Evolutionary conservation across 2,888 invertebrate species (phyloP).

Genomic region (Endotricha flammealis): DNA sequence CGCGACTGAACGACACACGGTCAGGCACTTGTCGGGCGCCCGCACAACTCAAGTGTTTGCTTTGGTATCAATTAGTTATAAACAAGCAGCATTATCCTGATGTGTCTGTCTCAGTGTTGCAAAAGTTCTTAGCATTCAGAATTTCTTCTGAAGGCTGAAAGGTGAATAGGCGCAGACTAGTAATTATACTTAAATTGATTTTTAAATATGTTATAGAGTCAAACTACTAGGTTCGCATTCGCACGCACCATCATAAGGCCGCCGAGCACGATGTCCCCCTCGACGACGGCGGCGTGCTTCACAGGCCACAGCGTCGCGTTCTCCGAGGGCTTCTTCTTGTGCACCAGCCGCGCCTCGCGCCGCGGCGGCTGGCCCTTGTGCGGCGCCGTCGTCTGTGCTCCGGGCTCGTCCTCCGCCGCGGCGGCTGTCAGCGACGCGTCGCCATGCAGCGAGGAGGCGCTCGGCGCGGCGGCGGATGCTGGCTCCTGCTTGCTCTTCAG

Average conservation of each 20-base stretch:
- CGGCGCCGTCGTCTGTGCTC: not conserved
- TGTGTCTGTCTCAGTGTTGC: too few species aligned
- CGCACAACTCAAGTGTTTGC: too few species aligned
- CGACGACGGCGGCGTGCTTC: constrained; percentile 87
- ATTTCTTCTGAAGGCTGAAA: not conserved
- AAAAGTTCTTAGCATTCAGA: too few species aligned
- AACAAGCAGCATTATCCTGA: too few species aligned
- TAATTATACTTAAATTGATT: too few species aligned
- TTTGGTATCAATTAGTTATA: too few species aligned
- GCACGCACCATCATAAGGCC: constrained; percentile 89
- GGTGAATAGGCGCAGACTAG: too few species aligned
- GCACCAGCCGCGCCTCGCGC: constrained; percentile 21
- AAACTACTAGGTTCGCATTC: too few species aligned
- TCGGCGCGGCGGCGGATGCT: constrained; percentile 24
- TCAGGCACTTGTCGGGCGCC: too few species aligned
- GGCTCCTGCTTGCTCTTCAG: constrained; percentile 22
- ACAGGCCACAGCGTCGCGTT: constrained; percentile 81
- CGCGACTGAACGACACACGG: too few species aligned
- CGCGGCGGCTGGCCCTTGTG: not conserved
- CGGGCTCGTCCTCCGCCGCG: not conserved
- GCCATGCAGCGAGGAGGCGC: constrained; percentile 34
- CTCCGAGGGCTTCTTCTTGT: constrained; percentile 36
- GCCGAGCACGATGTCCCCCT: constrained; percentile 90
- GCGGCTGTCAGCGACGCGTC: not conserved
- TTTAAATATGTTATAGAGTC: too few species aligned